These are phyloP conservation scores for Danio kyathit DNA, from an alignment of 2,797 vertebrate species.

Conservation along the genomic window DNA sequence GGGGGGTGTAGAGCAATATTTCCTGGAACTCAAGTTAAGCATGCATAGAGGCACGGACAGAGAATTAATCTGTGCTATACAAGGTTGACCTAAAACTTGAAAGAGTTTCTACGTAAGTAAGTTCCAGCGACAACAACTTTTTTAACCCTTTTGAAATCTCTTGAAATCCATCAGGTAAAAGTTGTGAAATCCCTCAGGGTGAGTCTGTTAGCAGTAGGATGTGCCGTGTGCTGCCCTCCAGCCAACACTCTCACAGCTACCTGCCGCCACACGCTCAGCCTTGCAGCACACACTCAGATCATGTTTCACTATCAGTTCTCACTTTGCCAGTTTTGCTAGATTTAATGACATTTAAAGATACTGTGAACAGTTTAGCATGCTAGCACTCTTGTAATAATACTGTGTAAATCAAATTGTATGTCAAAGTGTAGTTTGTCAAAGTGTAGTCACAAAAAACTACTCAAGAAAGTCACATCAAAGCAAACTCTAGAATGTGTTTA, in stretches of 20 bases:
- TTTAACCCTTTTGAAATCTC: conserved; percentile 9
- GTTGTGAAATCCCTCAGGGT: conserved; percentile 41
- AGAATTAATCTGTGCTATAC: not conserved
- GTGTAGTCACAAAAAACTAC: not conserved
- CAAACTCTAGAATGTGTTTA: not conserved
- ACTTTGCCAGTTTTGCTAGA: conserved; percentile 17
- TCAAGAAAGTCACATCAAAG: not conserved
- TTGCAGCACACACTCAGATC: conserved; percentile 39
- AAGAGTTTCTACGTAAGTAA: not conserved
- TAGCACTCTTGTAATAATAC: not conserved
- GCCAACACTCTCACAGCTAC: conserved; percentile 60
- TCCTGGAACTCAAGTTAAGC: not conserved
- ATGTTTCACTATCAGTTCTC: conserved; percentile 48
- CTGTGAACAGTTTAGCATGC: not conserved
- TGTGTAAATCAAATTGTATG: not conserved
- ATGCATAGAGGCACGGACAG: not conserved
- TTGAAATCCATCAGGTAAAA: conserved; percentile 31
- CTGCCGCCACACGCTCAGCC: conserved; percentile 73
- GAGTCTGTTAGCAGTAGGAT: conserved; percentile 57
- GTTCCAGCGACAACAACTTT: not conserved
- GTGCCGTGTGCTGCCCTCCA: conserved; percentile 47
- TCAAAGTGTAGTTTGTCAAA: not conserved
- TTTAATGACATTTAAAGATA: conserved; percentile 26
- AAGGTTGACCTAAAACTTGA: not conserved
- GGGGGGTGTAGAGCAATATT: conserved; percentile 4